Base-by-base conservation (phyloP, 2,888 invertebrate species). In the Troides helena region DNA sequence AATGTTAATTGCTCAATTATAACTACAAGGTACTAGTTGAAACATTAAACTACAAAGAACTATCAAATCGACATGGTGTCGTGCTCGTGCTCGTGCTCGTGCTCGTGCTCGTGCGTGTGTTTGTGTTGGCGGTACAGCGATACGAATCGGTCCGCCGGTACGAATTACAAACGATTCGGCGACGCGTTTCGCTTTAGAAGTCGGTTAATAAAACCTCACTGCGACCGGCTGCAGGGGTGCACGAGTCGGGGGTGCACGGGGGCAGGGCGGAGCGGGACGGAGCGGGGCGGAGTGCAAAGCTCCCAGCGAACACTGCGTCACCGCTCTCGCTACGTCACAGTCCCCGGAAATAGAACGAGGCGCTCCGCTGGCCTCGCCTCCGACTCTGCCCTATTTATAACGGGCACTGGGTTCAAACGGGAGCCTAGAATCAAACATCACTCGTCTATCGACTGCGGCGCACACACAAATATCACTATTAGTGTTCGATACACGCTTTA, bases 371-470 rank as follows among this genome's bases (percentile, higher is more conserved):
- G 71, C 73, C 72, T 71, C 72, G 69, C 67, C 70, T 63, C 64
- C 67, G 72, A 71, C 72, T 72, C 69, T 72, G 73, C 71, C 72
- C 73, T 71, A 72, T 73, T 73, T 73, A 70, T 70, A 70, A 62
- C 69, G 62, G 66, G 66, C 66, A 66, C 69, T 62, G 50, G 58
- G 36, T 69, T 69, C 62, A 57, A 62, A 62, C 69, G 62, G 30
- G 62, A 39, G 57, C 65, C 18, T 62, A 46, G 53, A 62, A 58
- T 62, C 68, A 46, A 56, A 57, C 43, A 25, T 12, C 21, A 39
- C 21, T 63, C 58, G 58, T 63, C 63, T 58, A 50, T 66, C 46
- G 46, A 30, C n/a, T 30, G 46, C 25, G 46, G 23, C 8, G 30
- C 57, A 59, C 39, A n/a, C 57, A 2, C 10, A 53, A 30, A 30